Conservation (phyloP, 2,797 vertebrate species). For the Sebastolobus altivelis region DNA sequence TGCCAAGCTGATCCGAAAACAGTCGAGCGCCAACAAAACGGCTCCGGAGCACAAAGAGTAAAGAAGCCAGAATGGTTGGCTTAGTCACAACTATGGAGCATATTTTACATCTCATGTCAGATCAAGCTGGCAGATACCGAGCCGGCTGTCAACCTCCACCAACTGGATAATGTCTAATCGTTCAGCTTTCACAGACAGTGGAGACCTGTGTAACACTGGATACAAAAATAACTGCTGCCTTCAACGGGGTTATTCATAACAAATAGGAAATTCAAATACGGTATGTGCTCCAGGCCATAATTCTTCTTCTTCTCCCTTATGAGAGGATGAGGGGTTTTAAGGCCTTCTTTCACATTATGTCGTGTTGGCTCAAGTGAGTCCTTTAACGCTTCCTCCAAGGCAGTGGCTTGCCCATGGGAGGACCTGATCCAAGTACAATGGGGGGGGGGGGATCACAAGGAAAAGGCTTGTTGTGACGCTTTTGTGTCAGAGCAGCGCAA, state of each 20-base stretch:
- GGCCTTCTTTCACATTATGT: conserved; percentile 28
- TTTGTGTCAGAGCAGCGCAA: conserved; percentile 71
- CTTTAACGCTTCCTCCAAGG: conserved; percentile 64
- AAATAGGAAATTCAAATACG: conserved; percentile 31
- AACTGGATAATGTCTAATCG: conserved; percentile 71
- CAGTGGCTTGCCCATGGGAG: conserved; percentile 64
- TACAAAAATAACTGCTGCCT: conserved; percentile 30
- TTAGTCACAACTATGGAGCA: conserved; percentile 64
- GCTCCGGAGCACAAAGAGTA: conserved; percentile 44
- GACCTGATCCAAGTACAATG: conserved; percentile 76
- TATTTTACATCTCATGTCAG: conserved; percentile 77
- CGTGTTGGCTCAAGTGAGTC: conserved; percentile 56
- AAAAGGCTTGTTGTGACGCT: conserved; percentile 74
- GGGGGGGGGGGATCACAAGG: conserved; percentile 65
- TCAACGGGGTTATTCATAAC: conserved; percentile 23
- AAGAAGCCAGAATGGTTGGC: conserved; percentile 63
- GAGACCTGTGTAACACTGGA: conserved; percentile 44
- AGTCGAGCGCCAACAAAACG: conserved; percentile 52
- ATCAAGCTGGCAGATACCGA: conserved; percentile 67
- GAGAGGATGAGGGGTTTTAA: conserved; percentile 22
- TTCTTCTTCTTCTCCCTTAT: conserved; percentile 12
- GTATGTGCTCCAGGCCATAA: conserved; percentile 13
- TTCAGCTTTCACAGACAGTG: conserved; percentile 51
- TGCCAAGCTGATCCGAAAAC: conserved; percentile 55
- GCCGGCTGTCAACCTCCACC: conserved; percentile 67